Percentiles rank a stretch among this genome's conserved stretches.
These are phyloP conservation scores for Scolopax bukidnonensis DNA, from an alignment of 2,797 vertebrate genomes.

Conservation along the genomic window DNA sequence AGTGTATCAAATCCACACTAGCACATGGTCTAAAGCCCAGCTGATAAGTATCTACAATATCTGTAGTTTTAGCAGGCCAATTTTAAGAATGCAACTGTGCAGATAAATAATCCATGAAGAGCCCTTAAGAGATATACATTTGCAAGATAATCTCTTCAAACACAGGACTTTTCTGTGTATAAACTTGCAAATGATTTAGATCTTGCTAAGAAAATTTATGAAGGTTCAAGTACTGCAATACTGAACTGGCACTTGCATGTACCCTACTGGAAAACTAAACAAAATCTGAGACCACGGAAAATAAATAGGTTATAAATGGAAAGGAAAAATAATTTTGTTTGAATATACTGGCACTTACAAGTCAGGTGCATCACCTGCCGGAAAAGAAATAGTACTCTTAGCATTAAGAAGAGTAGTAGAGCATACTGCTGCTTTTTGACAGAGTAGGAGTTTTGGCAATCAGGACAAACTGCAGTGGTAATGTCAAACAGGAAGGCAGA, in stretches of 20 bases:
- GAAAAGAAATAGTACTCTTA: constrained; percentile 23
- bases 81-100: constrained; percentile 18
- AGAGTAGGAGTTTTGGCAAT: background rate
- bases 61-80: background rate
- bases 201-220: background rate
- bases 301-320: background rate
- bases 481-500: constrained; percentile 3
- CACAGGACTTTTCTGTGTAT: background rate
- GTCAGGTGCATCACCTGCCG: background rate
- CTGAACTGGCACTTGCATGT: background rate
- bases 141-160: constrained; percentile 1
- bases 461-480: background rate
- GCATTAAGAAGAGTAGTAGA: background rate
- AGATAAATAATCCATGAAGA: constrained; percentile 28
- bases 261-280: background rate
- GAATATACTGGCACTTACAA: background rate
- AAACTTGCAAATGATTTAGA: background rate
- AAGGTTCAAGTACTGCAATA: background rate
- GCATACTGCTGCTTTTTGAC: background rate
- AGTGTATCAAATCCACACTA: constrained; percentile 49
- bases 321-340: background rate
- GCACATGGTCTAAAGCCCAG: background rate
- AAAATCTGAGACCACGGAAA: background rate
- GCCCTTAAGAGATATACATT: background rate
- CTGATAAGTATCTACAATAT: background rate